Evolutionary conservation across 2,888 invertebrate species (phyloP).

Genomic region (Pyrrhosoma nymphula): DNA sequence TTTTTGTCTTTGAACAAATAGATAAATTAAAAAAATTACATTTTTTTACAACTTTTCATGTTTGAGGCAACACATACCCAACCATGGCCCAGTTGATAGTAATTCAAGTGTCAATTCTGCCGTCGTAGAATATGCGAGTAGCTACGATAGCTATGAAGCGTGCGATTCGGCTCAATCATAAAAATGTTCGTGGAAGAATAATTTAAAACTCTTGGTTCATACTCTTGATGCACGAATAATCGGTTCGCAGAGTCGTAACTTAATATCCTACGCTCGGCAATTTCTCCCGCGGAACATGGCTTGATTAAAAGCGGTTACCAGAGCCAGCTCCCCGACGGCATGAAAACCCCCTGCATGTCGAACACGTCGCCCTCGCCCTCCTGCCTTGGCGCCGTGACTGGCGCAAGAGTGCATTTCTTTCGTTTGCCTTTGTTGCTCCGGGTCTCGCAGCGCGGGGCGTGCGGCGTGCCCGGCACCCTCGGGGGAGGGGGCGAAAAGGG

Average conservation of each 20-base stretch:
- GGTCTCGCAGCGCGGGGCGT: neutral
- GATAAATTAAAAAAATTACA: too few species aligned
- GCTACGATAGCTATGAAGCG: too few species aligned
- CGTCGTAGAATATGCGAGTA: too few species aligned
- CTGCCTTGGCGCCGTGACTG: neutral
- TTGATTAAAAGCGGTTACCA: constrained; percentile 1
- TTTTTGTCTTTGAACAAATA: too few species aligned
- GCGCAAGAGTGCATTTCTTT: constrained; percentile 8
- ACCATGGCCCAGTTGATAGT: too few species aligned
- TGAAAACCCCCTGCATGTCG: neutral
- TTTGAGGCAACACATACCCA: too few species aligned
- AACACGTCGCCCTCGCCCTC: neutral
- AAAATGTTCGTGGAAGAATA: too few species aligned
- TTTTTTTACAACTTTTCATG: too few species aligned
- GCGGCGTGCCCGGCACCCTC: neutral
- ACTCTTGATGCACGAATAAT: neutral
- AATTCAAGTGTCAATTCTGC: too few species aligned
- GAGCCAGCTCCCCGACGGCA: neutral
- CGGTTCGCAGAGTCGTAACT: neutral
- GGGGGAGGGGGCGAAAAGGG: neutral
- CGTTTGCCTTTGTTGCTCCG: neutral
- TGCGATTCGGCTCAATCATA: too few species aligned
- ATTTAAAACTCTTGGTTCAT: too few species aligned
- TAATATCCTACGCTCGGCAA: neutral
- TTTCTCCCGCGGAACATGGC: neutral